Conservation (phyloP, 1,140 invertebrate genomes). For the Diorhabda elongata region DNA sequence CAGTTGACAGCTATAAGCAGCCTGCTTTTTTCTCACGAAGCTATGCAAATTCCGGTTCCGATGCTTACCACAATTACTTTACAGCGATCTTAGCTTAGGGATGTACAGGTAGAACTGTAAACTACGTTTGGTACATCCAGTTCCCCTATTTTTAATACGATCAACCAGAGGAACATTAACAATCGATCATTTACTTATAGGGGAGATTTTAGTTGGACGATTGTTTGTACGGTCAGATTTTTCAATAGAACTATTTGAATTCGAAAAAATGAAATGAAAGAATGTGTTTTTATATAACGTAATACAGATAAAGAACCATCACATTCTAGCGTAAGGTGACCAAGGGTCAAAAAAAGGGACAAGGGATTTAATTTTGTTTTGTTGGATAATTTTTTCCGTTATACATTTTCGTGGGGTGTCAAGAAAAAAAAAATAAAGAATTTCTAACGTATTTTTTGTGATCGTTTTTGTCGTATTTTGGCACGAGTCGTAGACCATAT, state of each 20-base stretch:
- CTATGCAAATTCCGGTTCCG: constrained; percentile 22
- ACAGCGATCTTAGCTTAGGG: not conserved
- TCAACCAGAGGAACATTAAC: constrained; percentile 14
- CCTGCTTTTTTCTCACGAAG: constrained; percentile 30
- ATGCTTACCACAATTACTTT: constrained; percentile 18
- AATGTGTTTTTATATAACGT: constrained; percentile 16
- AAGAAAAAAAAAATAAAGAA: not conserved
- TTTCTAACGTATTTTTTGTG: constrained; percentile 28
- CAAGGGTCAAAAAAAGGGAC: constrained; percentile 28
- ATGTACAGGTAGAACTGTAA: constrained; percentile 5
- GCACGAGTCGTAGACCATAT: constrained; percentile 9
- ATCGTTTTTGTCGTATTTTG: constrained; percentile 12
- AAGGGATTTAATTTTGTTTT: constrained; percentile 20
- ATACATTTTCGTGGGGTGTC: constrained; percentile 15
- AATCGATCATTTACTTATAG: too few species aligned
- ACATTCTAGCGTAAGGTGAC: constrained; percentile 22
- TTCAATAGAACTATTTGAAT: constrained; percentile 26
- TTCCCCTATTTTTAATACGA: constrained; percentile 15
- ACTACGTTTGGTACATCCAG: constrained; percentile 9
- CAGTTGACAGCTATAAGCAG: constrained; percentile 24
- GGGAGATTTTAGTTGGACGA: too few species aligned
- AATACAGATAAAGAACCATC: constrained; percentile 6
- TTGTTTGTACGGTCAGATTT: constrained; percentile 22
- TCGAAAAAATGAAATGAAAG: constrained; percentile 21
- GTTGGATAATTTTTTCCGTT: constrained; percentile 24